Evolutionary conservation across 1,140 invertebrate genomes (phyloP).

Genomic region (Zaprionus ornatus): DNA sequence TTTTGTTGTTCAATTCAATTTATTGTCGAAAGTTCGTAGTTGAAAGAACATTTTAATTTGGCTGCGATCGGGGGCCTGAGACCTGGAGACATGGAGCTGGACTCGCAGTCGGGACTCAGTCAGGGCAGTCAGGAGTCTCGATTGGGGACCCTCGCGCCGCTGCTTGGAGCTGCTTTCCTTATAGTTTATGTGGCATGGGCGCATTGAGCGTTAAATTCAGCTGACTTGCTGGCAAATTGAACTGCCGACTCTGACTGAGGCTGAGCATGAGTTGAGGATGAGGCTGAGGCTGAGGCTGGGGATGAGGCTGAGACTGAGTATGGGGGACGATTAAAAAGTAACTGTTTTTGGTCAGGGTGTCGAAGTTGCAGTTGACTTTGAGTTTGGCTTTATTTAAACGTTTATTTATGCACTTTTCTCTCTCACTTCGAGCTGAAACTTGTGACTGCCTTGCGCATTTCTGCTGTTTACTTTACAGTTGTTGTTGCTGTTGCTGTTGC

Average conservation of each 20-base stretch:
- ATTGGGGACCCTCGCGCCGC: constrained; percentile 7
- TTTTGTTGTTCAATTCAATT: constrained; percentile 83
- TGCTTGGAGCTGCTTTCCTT: constrained; percentile 65
- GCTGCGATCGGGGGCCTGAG: constrained; percentile 30
- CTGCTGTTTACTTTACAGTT: constrained; percentile 44
- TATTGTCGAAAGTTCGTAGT: constrained; percentile 83
- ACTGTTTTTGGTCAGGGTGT: constrained; percentile 73
- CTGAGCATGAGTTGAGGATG: constrained; percentile 6
- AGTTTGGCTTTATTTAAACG: constrained; percentile 67
- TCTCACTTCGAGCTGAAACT: constrained; percentile 8
- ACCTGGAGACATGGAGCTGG: background rate
- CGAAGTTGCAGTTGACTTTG: constrained; percentile 50
- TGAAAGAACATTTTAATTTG: constrained; percentile 84
- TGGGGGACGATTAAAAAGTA: constrained; percentile 68
- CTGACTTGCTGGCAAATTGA: constrained; percentile 69
- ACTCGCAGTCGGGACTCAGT: background rate
- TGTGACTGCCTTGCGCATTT: constrained; percentile 20
- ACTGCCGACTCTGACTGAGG: constrained; percentile 27
- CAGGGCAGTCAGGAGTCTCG: background rate
- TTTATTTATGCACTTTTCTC: constrained; percentile 72
- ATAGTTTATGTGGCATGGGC: constrained; percentile 78
- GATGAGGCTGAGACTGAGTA: constrained; percentile 19
- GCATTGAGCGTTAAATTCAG: constrained; percentile 71
- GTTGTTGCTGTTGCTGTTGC: constrained; percentile 14
- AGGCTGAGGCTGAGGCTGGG: constrained; percentile 7